phyloP scores from a whole-genome alignment of 2,888 invertebrate genomes.

The Oeneis ivallda region DNA sequence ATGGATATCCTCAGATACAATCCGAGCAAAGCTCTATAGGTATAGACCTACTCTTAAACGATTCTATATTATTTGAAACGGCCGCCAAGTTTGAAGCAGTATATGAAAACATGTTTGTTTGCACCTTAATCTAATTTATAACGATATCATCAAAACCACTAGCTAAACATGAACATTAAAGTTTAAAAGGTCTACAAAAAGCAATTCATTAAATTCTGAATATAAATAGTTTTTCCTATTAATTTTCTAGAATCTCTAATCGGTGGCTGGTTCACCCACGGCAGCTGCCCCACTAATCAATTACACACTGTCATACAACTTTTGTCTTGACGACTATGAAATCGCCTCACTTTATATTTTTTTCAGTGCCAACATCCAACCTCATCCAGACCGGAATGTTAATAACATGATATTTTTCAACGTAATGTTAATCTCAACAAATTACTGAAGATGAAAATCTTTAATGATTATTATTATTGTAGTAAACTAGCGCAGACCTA shows the following conservation, averaged over 20 bases:
- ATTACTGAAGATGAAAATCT: conserved; percentile 71
- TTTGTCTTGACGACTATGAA: conserved; percentile 71
- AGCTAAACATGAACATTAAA: background rate
- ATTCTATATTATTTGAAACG: no score
- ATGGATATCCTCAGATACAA: no score
- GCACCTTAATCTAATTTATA: background rate
- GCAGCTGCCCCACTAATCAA: conserved; percentile 74
- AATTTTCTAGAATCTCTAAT: conserved; percentile 14
- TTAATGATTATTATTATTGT: conserved; percentile 52
- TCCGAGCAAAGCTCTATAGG: no score
- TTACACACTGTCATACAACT: conserved; percentile 69
- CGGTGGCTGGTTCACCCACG: conserved; percentile 45
- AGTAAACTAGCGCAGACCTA: background rate
- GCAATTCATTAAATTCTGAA: conserved; percentile 16
- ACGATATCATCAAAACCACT: background rate
- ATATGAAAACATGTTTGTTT: background rate
- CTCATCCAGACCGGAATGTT: conserved; percentile 71
- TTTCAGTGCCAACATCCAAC: conserved; percentile 75
- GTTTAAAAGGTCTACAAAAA: background rate
- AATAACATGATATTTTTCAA: conserved; percentile 77
- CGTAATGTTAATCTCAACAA: conserved; percentile 72
- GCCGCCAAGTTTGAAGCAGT: no score
- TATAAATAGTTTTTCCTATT: conserved; percentile 11
- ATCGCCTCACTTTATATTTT: conserved; percentile 68
- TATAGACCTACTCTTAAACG: no score